Evolutionary conservation across 1,140 invertebrate species (phyloP), one percentile per base, ranked within the genome.

Genomic region (Forficula auricularia): DNA sequence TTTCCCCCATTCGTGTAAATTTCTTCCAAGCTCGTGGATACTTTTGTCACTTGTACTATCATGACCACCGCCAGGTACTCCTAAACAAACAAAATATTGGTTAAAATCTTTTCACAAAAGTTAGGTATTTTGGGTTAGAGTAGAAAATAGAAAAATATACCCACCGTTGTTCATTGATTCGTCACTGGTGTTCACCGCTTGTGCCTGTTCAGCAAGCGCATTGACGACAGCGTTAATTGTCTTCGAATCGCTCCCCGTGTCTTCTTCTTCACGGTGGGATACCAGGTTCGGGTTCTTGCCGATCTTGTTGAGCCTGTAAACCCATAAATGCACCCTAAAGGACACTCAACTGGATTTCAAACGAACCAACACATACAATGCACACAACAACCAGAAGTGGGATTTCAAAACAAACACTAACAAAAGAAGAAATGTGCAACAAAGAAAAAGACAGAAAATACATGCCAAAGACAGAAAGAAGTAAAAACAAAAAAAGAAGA

Each of bases 271-370:
- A 40, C 86, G 72, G 56, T 90, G 86, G 47, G 84, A 82, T 48
- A 97, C 86, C 52, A 97, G 75, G 58, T 88, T 94, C 36, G 91
- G 90, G 70, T 97, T 95, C 68, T 96, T 96, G 39, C 92, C 92
- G 59, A 98, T 95, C 70, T 97, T 97, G 66, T 95, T 95, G 50
- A 98, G 71, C 66, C 85, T 79, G 60, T 33, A 61, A 57, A 57
- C 22, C 22, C 22, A 27, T 27, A 27, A 27, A 20, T 19, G 30
- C 12, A 43, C 16, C 13, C 22, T 27, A 27, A 27, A 27, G 22
- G 22, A 27, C 22, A 27, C 22, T 27, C 22, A 27, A 27, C 22
- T 27, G 22, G 22, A 27, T 27, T 27, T 27, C 22, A 27, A 41
- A 56, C 56, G 53, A 62, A 56, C 49, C 58, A 48, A 53, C 59